Percentiles rank a stretch among this genome's conserved stretches.
Conservation (phyloP, 1,140 invertebrate species). For the Ceratina calcarata region DNA sequence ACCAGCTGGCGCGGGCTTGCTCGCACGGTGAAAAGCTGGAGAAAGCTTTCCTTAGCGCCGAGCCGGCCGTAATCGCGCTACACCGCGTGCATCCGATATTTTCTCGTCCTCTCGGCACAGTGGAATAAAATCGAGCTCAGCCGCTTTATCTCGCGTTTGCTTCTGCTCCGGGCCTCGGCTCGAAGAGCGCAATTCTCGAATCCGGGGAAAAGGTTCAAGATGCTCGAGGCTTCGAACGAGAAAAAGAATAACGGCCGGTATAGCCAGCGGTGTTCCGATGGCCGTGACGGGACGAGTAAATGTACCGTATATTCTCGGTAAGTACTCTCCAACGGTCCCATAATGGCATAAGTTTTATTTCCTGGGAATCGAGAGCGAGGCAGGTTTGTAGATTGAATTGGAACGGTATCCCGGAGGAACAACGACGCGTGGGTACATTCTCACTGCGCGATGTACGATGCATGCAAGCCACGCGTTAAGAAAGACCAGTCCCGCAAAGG, state of each 20-base stretch:
- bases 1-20: background rate
- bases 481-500: background rate
- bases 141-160: background rate
- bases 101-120: background rate
- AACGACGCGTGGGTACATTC: background rate
- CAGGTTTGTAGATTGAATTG: constrained; percentile 21
- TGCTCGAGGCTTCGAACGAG: background rate
- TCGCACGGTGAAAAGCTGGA: background rate
- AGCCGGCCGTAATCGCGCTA: background rate
- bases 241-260: background rate
- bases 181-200: constrained; percentile 13
- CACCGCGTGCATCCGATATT: constrained; percentile 8
- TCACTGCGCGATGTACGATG: background rate
- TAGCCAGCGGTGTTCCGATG: constrained; percentile 11
- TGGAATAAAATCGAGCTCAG: constrained; percentile 4
- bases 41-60: background rate
- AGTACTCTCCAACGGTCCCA: background rate
- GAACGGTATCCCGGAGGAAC: constrained; percentile 7
- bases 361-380: background rate
- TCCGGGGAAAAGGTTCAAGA: background rate
- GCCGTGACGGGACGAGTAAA: constrained; percentile 23
- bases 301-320: constrained; percentile 22
- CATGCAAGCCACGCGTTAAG: background rate
- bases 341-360: constrained; percentile 28
- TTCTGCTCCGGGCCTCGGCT: background rate